Evolutionary conservation across 2,113 vertebrate species (phyloP).

Genomic region (Proteles cristata): DNA sequence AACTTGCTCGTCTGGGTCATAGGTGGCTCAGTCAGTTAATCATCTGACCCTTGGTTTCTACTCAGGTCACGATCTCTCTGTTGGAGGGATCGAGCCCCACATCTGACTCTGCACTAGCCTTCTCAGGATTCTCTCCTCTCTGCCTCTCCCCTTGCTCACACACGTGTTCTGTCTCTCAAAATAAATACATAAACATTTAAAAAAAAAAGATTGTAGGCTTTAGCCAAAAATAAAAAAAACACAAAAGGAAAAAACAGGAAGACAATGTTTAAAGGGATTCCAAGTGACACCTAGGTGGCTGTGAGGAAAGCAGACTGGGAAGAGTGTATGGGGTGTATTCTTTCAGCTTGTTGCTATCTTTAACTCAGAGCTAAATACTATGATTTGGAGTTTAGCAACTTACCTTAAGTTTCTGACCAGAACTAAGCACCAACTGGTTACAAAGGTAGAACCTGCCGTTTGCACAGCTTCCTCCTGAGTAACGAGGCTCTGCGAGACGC

Average conservation of each 20-base stretch:
- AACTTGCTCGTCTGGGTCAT: too few species aligned
- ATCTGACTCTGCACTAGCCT: too few species aligned
- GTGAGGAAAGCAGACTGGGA: not conserved
- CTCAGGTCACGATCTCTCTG: too few species aligned
- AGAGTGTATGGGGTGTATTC: not conserved
- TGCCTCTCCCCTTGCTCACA: too few species aligned
- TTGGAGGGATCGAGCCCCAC: too few species aligned
- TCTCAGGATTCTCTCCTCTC: too few species aligned
- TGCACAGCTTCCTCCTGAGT: too few species aligned
- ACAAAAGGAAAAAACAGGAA: not conserved
- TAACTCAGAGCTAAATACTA: constrained; percentile 3
- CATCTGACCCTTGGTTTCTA: too few species aligned
- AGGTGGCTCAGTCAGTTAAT: too few species aligned
- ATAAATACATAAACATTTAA: too few species aligned
- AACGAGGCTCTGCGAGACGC: not conserved
- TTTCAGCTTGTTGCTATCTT: not conserved
- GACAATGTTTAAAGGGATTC: not conserved
- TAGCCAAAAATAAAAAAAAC: not conserved
- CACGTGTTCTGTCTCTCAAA: too few species aligned
- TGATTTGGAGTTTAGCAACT: not conserved
- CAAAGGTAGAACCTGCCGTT: not conserved
- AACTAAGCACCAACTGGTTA: not conserved
- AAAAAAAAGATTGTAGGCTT: not conserved
- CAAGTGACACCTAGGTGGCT: not conserved
- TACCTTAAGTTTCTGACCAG: not conserved